These are phyloP conservation scores for Microdon myrmicae DNA, from an alignment of 2,888 invertebrate species.

Conservation along the genomic window DNA sequence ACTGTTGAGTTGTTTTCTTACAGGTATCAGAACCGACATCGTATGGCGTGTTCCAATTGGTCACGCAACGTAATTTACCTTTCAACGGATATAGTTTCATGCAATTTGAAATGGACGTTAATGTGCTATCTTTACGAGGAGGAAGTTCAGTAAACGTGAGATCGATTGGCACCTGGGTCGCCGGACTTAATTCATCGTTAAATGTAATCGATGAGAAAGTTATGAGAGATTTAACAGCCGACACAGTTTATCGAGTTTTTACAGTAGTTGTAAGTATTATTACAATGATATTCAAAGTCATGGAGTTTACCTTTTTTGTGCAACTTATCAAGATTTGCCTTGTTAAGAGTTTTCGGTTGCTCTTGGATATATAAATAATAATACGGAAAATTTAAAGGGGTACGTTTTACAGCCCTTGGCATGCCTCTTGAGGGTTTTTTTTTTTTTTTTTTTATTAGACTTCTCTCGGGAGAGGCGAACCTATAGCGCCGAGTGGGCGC, in stretches of 20 bases:
- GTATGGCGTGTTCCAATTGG: slow-evolving; percentile 75
- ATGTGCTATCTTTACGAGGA: slow-evolving; percentile 77
- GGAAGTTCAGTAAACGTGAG: slow-evolving; percentile 79
- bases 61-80: slow-evolving; percentile 70
- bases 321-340: too few species aligned
- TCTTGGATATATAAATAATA: too few species aligned
- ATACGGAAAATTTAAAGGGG: too few species aligned
- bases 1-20: too few species aligned
- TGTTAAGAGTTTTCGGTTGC: too few species aligned
- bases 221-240: slow-evolving; percentile 80
- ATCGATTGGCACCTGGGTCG: slow-evolving; percentile 80
- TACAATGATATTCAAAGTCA: too few species aligned
- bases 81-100: slow-evolving; percentile 79
- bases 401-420: too few species aligned
- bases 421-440: too few species aligned
- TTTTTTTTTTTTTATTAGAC: too few species aligned
- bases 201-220: slow-evolving; percentile 73
- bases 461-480: too few species aligned
- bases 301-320: too few species aligned
- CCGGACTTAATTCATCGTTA: slow-evolving; percentile 77
- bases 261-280: slow-evolving; percentile 78
- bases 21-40: slow-evolving; percentile 75
- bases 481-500: too few species aligned
- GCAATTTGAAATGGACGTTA: slow-evolving; percentile 79
- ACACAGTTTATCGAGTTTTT: slow-evolving; percentile 86